phyloP scores from a whole-genome alignment of 2,797 vertebrate genomes.

The Podarcis lilfordi region DNA sequence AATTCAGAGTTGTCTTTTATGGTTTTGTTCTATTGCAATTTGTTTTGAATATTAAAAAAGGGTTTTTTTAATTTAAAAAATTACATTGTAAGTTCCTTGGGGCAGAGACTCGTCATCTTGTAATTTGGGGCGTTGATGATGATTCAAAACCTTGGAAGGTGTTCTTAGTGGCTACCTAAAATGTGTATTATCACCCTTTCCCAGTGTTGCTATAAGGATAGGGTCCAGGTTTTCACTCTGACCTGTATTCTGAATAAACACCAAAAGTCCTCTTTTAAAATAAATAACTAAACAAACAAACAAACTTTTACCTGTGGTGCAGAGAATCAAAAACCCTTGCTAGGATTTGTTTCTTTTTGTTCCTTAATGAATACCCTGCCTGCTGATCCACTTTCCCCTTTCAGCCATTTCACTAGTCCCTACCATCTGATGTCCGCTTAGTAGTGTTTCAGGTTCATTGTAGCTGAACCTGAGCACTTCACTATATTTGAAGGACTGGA shows the following conservation, averaged over 20 bases:
- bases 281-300: no score
- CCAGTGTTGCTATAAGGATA: neutral
- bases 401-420: neutral
- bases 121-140: neutral
- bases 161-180: neutral
- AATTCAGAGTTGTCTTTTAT: neutral
- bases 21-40: no score
- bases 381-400: neutral
- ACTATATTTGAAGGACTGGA: neutral
- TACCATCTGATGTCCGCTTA: neutral
- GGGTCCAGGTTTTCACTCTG: neutral
- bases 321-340: neutral
- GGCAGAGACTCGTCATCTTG: neutral
- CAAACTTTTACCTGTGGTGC: neutral
- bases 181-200: neutral
- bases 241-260: neutral
- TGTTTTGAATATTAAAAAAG: no score
- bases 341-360: neutral
- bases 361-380: neutral
- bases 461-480: neutral
- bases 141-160: neutral
- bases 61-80: no score
- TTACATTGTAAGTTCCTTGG: neutral
- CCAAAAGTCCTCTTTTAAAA: neutral
- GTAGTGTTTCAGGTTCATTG: neutral